Conservation (phyloP, 2,797 vertebrate species). For the Dermochelys coriacea region DNA sequence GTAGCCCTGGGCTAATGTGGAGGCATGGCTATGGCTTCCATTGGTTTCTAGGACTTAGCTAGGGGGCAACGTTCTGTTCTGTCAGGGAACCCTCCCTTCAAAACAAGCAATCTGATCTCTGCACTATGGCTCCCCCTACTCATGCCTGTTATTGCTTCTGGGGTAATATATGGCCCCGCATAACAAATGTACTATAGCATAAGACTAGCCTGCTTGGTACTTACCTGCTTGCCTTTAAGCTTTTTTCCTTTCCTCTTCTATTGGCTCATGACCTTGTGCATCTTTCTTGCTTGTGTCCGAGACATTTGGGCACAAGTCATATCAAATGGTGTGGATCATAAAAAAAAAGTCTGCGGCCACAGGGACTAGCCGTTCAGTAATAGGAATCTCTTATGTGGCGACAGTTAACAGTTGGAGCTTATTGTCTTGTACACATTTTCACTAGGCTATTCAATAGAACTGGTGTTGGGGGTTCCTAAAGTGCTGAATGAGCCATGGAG, state of each 20-base stretch:
- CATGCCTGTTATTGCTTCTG: not conserved
- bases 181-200: not conserved
- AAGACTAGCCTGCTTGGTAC: not conserved
- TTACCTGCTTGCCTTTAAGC: not conserved
- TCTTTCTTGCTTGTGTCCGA: not conserved
- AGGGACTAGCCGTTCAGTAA: not conserved
- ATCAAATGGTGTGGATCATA: not conserved
- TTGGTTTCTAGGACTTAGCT: not conserved
- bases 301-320: not conserved
- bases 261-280: not conserved
- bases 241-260: not conserved
- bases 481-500: not conserved
- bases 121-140: not conserved
- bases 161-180: not conserved
- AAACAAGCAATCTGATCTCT: not conserved
- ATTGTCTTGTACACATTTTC: not conserved
- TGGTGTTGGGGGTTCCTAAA: not conserved
- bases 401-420: not conserved
- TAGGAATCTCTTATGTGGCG: not conserved
- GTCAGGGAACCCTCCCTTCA: not conserved
- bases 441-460: not conserved
- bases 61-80: not conserved
- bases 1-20: not conserved
- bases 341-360: not conserved
- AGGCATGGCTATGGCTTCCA: not conserved